Base-by-base conservation (phyloP, 2,113 vertebrate species). In the Ophiodon elongatus region DNA sequence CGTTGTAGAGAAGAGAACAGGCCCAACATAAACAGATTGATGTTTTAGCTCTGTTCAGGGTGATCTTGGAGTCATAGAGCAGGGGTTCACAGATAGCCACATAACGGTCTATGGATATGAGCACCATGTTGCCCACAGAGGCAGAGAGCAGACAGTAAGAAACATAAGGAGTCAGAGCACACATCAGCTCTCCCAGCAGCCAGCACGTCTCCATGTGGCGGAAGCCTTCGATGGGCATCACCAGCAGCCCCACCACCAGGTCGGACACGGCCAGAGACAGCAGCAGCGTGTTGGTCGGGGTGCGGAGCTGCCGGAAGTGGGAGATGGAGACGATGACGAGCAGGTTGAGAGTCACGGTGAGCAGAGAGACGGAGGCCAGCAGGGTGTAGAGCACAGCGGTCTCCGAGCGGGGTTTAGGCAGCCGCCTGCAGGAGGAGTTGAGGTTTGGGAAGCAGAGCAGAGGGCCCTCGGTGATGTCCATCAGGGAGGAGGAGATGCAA, bases 261-360 rank as follows among this genome's bases (percentile, higher is more conserved):
- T 86, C 87, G 0, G 68, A 77, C 39, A 66, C 0, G 0, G 80
- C 73, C 67, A 89, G 68, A 0, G 86, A 94, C 54, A 91, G 82
- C 8, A 94, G 79, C 35, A 94, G 85, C 54, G 81, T 14, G 80
- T 94, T 94, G 76, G 92, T 94, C 1, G 90, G 84, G n/a, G 86
- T 94, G 84, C 93, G 92, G n/a, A 94, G 93, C 82, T 93, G 89
- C 78, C 83, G 81, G 86, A 90, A 85, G 56, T 82, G 87, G 10
- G 82, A 69, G 78, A 88, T 88, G 71, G 83, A 82, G 66, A 88
- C 14, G 35, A 88, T 23, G 59, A 88, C 75, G 2, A 88, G 65
- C 6, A 85, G 35, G 69, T 88, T 88, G 64, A 85, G 83, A 0
- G 10, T 72, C 8, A 88, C 79, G 0, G 83, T 85, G 79, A 88